Conservation (phyloP, 2,113 vertebrate genomes). For the Campylorhamphus procurvoides region DNA sequence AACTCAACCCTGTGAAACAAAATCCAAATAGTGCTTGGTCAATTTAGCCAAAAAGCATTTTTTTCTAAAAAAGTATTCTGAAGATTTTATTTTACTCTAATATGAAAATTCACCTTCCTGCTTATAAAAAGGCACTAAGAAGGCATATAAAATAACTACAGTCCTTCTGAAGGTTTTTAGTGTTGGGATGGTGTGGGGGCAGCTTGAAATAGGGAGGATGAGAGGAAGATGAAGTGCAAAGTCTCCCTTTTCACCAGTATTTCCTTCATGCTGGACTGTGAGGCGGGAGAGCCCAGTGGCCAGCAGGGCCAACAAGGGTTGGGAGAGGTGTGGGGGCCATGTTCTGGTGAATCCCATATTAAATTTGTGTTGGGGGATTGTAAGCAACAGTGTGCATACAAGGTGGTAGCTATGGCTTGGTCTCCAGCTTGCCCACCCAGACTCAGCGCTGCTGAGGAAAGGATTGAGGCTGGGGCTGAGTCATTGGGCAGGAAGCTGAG, state of each 20-base stretch:
- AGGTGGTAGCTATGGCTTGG: neutral
- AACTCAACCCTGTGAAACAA: neutral
- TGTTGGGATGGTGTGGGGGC: accelerated
- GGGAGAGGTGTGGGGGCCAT: neutral
- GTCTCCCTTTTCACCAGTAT: neutral
- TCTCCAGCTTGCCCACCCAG: neutral
- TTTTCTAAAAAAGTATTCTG: neutral
- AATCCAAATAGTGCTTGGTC: neutral
- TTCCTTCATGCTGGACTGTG: accelerated
- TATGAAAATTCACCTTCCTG: neutral
- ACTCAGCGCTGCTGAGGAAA: neutral
- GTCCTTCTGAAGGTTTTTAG: neutral
- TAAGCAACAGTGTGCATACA: accelerated
- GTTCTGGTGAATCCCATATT: neutral
- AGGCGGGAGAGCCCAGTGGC: neutral
- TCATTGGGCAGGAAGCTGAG: neutral
- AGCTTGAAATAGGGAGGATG: neutral
- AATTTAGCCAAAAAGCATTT: neutral
- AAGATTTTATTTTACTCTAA: neutral
- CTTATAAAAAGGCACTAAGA: neutral
- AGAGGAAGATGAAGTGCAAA: neutral
- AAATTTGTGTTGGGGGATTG: accelerated
- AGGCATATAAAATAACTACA: neutral
- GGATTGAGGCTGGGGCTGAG: neutral
- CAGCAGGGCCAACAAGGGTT: neutral